Evolutionary conservation across 53 echinoderm and acorn worm species (phyloP), one percentile per base, ranked within the genome.

Genomic region (Crossaster papposus): DNA sequence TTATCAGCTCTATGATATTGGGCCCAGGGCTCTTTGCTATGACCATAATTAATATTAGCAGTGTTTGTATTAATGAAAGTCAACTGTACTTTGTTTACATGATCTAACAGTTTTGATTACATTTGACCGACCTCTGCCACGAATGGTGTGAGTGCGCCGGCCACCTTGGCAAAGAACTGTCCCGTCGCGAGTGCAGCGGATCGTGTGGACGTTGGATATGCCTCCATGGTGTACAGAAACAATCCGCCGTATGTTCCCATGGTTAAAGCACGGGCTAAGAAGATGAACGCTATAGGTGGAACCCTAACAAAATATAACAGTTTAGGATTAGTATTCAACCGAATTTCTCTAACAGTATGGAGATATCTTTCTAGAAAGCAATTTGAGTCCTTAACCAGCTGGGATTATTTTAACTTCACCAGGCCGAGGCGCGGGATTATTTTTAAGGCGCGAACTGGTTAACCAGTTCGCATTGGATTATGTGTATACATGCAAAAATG

Each of bases 81-180:
- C n/a, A n/a, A n/a, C n/a, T n/a, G n/a, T 17, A 38, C 29, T 55
- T 14, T 58, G 55, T 55, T 55, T 55, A 9, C 20, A 18, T 18
- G 22, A 18, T 58, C 22, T 4, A 2, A 18, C 6, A 18, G 58
- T 15, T 11, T 14, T 58, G 22, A 58, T 35, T 17, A 74, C 20
- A 17, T 18, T 20, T 35, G 58, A 75, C 90, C 90, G 54, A 96
- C 96, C 72, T 94, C 92, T 6, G 94, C 90, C 11, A 96, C 85
- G 62, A 96, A 93, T 6, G 96, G 94, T 15, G 96, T 94, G 5
- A 94, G 86, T 7, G 93, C 92, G 14, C 94, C 96, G 1, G 92
- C 94, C 51, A 92, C 63, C 34, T 96, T 96, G 34, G 96, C 96
- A 28, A 91, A 93, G 77, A 96, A 93, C 58, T 94, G 94, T 13